These are phyloP conservation scores for Aphidius colemani DNA, from an alignment of 2,888 invertebrate genomes.

Conservation along the genomic window DNA sequence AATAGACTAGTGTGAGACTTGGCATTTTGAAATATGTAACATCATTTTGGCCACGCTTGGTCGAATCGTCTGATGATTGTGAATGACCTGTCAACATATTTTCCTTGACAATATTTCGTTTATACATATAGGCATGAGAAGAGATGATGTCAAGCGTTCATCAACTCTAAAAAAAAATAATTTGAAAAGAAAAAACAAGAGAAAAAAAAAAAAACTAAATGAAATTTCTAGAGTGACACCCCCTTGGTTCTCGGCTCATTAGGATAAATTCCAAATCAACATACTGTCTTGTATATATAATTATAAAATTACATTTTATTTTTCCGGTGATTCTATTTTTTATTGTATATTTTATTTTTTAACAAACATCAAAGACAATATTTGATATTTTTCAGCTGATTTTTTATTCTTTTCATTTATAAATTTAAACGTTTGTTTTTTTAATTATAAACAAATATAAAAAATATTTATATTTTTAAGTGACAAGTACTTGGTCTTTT, in stretches of 20 bases:
- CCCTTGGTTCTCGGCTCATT: slow-evolving; percentile 50
- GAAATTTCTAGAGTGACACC: slow-evolving; percentile 41
- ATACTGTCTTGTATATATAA: too few relatives aligned
- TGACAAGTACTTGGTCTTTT: background rate
- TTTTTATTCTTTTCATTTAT: background rate
- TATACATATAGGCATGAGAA: too few relatives aligned
- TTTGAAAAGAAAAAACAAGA: slow-evolving; percentile 31
- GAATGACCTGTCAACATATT: slow-evolving; percentile 53
- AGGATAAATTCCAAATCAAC: slow-evolving; percentile 40
- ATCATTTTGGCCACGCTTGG: slow-evolving; percentile 41
- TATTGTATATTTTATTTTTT: background rate
- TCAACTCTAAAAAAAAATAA: slow-evolving; percentile 25
- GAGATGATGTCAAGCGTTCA: slow-evolving; percentile 9
- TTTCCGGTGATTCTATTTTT: too few relatives aligned
- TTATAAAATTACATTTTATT: too few relatives aligned
- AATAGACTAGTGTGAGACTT: background rate
- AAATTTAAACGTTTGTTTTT: too few relatives aligned
- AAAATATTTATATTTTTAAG: too few relatives aligned
- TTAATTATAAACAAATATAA: too few relatives aligned
- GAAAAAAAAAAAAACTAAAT: slow-evolving; percentile 24
- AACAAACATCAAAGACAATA: slow-evolving; percentile 20
- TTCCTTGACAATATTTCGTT: slow-evolving; percentile 36
- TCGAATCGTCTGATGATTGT: slow-evolving; percentile 37
- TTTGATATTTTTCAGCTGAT: background rate
- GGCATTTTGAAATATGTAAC: slow-evolving; percentile 28